A percentile compares a stretch with the other conserved stretches of the same genome.
These are phyloP conservation scores for Eurois occulta DNA, from an alignment of 2,888 invertebrate genomes.

Conservation along the genomic window DNA sequence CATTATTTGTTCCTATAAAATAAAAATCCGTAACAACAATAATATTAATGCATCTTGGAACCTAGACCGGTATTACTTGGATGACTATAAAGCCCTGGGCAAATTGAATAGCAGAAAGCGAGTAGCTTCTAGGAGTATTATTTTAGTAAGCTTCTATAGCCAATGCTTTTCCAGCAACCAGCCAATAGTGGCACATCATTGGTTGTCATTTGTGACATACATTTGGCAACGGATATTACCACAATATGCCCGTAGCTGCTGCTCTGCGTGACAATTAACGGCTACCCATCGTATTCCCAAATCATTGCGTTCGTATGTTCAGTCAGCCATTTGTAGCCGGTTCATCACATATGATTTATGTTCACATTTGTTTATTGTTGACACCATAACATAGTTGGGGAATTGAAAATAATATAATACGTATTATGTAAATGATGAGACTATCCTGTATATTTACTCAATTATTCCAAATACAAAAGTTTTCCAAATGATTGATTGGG, in stretches of 20 bases:
- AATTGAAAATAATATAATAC: background rate
- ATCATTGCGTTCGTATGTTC: conserved; percentile 43
- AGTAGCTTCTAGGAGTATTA: background rate
- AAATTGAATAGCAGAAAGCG: background rate
- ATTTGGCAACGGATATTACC: conserved; percentile 38
- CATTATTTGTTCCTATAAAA: too few relatives aligned
- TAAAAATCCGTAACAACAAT: background rate
- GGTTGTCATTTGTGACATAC: conserved; percentile 41
- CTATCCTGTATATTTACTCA: background rate
- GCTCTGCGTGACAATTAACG: conserved; percentile 53
- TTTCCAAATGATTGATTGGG: conserved; percentile 37
- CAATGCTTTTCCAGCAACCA: background rate
- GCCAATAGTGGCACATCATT: background rate
- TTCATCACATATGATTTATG: conserved; percentile 40
- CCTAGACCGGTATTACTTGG: background rate
- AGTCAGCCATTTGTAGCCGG: conserved; percentile 18
- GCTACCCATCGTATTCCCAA: conserved; percentile 21
- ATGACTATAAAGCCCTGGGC: background rate
- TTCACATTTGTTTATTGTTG: conserved; percentile 25
- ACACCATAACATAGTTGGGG: background rate
- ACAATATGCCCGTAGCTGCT: conserved; percentile 55
- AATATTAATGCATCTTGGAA: background rate
- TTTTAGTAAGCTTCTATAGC: background rate
- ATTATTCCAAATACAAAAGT: background rate
- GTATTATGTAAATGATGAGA: background rate